A percentile compares a stretch with the other conserved stretches of the same genome.
Evolutionary conservation across 2,888 invertebrate species (phyloP).

Genomic region (Osedax fenrisi): DNA sequence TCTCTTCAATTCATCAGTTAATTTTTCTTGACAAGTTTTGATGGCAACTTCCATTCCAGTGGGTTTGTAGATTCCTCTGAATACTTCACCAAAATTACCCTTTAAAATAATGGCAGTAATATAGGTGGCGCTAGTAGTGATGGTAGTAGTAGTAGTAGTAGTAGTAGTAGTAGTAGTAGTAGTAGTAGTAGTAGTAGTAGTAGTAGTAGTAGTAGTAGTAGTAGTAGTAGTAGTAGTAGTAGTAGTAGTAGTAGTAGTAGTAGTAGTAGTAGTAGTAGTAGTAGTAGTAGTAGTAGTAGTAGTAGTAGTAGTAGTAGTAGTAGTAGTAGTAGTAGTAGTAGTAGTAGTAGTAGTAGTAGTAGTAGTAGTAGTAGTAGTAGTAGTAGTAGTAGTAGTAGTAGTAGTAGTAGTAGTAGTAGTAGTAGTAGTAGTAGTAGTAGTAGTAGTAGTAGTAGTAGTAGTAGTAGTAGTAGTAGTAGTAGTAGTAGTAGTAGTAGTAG

Average conservation of each 20-base stretch:
- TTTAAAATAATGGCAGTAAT: slow-evolving; percentile 47
- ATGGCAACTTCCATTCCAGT: slow-evolving; percentile 68
- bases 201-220: background rate
- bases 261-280: background rate
- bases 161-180: too few species aligned
- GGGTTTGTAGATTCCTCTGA: slow-evolving; percentile 71
- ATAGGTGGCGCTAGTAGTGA: too few species aligned
- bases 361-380: slow-evolving; percentile 6
- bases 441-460: slow-evolving; percentile 9
- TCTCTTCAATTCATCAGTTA: slow-evolving; percentile 81
- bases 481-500: background rate
- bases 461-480: background rate
- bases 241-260: background rate
- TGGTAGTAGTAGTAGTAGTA: too few species aligned
- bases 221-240: background rate
- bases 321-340: background rate
- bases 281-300: background rate
- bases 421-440: slow-evolving; percentile 15
- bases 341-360: background rate
- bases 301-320: background rate
- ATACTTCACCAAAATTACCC: slow-evolving; percentile 96
- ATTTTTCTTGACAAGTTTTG: slow-evolving; percentile 81
- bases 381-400: slow-evolving; percentile 8
- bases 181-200: too few species aligned
- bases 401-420: slow-evolving; percentile 12